Percentiles rank a stretch among this genome's conserved stretches.
Conservation (phyloP, 2,888 invertebrate genomes). For the Euplexia lucipara region DNA sequence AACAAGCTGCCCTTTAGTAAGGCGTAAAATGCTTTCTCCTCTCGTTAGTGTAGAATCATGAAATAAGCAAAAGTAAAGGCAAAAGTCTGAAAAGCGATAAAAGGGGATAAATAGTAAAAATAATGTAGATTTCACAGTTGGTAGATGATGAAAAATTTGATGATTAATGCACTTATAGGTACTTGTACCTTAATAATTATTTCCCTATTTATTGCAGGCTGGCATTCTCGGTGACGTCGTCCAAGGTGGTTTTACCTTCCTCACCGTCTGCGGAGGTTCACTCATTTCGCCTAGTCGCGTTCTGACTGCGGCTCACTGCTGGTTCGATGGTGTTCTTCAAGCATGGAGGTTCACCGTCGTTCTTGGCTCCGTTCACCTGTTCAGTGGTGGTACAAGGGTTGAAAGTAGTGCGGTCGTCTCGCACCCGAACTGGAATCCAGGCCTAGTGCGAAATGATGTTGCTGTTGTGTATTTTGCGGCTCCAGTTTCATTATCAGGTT, state of each 20-base stretch:
- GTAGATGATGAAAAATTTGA: too few species aligned
- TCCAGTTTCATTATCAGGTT: slow-evolving; percentile 68
- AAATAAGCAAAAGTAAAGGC: too few species aligned
- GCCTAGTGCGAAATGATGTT: slow-evolving; percentile 72
- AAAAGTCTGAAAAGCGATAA: too few species aligned
- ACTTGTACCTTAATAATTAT: neutral
- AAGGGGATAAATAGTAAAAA: too few species aligned
- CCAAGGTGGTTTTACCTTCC: neutral
- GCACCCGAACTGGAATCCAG: slow-evolving; percentile 73
- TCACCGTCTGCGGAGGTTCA: slow-evolving; percentile 75
- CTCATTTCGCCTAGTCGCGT: slow-evolving; percentile 65
- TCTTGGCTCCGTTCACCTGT: slow-evolving; percentile 72
- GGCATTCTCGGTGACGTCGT: slow-evolving; percentile 30
- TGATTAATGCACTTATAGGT: too few species aligned
- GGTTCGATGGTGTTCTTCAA: slow-evolving; percentile 76
- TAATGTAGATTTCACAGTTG: neutral
- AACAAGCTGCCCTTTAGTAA: too few species aligned
- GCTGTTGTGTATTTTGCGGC: slow-evolving; percentile 73
- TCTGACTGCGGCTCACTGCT: slow-evolving; percentile 81
- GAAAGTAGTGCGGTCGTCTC: slow-evolving; percentile 66
- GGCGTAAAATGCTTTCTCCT: too few species aligned
- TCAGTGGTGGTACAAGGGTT: slow-evolving; percentile 74
- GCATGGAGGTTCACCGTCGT: slow-evolving; percentile 74
- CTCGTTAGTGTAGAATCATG: too few species aligned
- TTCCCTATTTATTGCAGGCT: slow-evolving; percentile 13